Base-by-base conservation (phyloP, 2,113 vertebrate genomes). In the Hippocampus comes region DNA sequence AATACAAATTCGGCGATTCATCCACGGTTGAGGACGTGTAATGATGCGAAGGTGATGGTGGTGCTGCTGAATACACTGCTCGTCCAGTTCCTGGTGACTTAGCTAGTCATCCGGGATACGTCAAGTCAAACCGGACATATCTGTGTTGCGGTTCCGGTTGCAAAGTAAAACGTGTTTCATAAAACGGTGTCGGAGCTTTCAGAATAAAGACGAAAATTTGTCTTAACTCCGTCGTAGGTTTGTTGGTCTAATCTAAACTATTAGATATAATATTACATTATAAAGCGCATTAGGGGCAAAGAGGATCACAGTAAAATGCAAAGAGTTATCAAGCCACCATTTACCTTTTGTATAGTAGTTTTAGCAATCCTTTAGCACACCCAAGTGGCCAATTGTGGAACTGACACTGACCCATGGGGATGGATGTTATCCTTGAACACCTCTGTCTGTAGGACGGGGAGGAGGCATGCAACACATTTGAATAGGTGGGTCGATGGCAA, bases 21-120 rank as follows among this genome's bases (percentile, higher is more conserved):
- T 46, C 17, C 63, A 2, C 21, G 7, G 23, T 21, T 2, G 43
- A 66, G 7, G 64, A 48, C 64, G 7, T 23, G 6, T 8, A 46
- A 43, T 0, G 63, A 65, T 65, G 41, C 63, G 18, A 59, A 27
- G 5, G 1, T 9, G 14, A 17, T 17, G 25, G 15, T 30, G 55
- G n/a, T 23, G 20, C 61, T n/a, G 61, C 15, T 43, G 43, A 43
- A 18, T 66, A 18, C 48, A 66, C 43, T 48, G n/a, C 9, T 48
- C 43, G 12, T 48, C 23, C 64, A 66, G 64, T 18, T 66, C 64
- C 64, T 23, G 23, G 64, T 27, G 64, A 48, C 64, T 66, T 48
- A 21, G 23, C 63, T 65, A 34, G 17, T 63, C 61, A 63, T 11
- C 15, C 64, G 8, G 23, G n/a, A 7, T 17, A 66, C 15, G 43